phyloP scores from a whole-genome alignment of 2,797 vertebrate species.

The Decapterus maruadsi region DNA sequence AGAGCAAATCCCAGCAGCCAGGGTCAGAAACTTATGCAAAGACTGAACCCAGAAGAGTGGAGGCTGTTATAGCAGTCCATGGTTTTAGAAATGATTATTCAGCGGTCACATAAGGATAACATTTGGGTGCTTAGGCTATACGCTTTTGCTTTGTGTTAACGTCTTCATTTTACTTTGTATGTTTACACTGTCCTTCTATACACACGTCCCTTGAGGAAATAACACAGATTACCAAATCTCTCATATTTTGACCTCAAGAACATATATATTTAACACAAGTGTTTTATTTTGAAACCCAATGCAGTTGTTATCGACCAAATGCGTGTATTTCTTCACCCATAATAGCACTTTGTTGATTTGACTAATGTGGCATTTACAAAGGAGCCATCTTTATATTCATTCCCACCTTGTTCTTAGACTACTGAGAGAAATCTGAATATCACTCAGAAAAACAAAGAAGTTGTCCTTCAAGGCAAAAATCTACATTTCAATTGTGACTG shows the following conservation, averaged over 20 bases:
- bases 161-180: neutral
- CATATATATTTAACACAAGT: slow-evolving; percentile 25
- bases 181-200: slow-evolving; percentile 18
- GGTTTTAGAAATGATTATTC: neutral
- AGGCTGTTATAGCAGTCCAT: neutral
- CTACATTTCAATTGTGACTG: slow-evolving; percentile 55
- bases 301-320: slow-evolving; percentile 6
- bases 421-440: slow-evolving; percentile 41
- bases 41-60: neutral
- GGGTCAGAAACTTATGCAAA: neutral
- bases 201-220: slow-evolving; percentile 12
- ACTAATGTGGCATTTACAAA: slow-evolving; percentile 40
- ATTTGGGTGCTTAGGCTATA: neutral
- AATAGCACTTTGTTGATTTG: slow-evolving; percentile 22
- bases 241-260: slow-evolving; percentile 22
- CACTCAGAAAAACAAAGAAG: slow-evolving; percentile 40
- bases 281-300: slow-evolving; percentile 16
- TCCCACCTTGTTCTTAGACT: slow-evolving; percentile 18
- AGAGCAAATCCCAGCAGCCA: slow-evolving; percentile 7
- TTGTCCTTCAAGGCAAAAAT: slow-evolving; percentile 50
- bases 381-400: slow-evolving; percentile 15
- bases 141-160: neutral
- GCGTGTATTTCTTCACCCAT: slow-evolving; percentile 9
- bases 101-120: neutral
- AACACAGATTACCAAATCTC: slow-evolving; percentile 1